phyloP scores from a whole-genome alignment of 2,888 invertebrate genomes.

The Rhingia campestris region DNA sequence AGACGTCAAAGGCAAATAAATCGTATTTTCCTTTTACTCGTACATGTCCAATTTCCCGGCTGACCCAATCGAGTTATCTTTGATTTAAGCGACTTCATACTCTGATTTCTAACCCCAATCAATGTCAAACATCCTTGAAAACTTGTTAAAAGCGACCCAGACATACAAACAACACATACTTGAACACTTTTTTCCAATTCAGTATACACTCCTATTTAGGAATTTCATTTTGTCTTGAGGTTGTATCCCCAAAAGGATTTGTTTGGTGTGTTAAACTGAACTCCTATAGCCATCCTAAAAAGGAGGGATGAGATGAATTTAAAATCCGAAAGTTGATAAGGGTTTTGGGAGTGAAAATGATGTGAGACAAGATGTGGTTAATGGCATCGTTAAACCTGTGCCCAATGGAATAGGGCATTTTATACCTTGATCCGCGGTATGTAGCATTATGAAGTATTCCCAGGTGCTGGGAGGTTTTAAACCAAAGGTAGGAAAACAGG shows the following conservation, averaged over 20 bases:
- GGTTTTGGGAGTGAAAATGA: slow-evolving; percentile 40
- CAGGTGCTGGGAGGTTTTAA: too few relatives aligned
- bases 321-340: slow-evolving; percentile 57
- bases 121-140: slow-evolving; percentile 40
- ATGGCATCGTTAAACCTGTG: slow-evolving; percentile 15
- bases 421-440: neutral
- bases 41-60: slow-evolving; percentile 13
- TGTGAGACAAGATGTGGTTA: slow-evolving; percentile 33
- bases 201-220: slow-evolving; percentile 26
- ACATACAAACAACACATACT: slow-evolving; percentile 53
- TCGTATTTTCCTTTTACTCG: slow-evolving; percentile 11
- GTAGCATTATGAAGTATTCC: too few relatives aligned
- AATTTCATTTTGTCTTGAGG: slow-evolving; percentile 22
- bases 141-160: slow-evolving; percentile 36
- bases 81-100: slow-evolving; percentile 30
- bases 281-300: neutral
- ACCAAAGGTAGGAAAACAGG: too few relatives aligned
- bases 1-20: slow-evolving; percentile 18
- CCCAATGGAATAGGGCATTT: slow-evolving; percentile 12
- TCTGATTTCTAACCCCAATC: slow-evolving; percentile 42
- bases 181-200: slow-evolving; percentile 42
- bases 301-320: slow-evolving; percentile 14
- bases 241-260: slow-evolving; percentile 19
- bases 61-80: slow-evolving; percentile 22
- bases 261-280: neutral